Percentiles rank a stretch among this genome's conserved stretches.
Evolutionary conservation across 2,113 vertebrate species (phyloP).

Genomic region (Xiphophorus hellerii): DNA sequence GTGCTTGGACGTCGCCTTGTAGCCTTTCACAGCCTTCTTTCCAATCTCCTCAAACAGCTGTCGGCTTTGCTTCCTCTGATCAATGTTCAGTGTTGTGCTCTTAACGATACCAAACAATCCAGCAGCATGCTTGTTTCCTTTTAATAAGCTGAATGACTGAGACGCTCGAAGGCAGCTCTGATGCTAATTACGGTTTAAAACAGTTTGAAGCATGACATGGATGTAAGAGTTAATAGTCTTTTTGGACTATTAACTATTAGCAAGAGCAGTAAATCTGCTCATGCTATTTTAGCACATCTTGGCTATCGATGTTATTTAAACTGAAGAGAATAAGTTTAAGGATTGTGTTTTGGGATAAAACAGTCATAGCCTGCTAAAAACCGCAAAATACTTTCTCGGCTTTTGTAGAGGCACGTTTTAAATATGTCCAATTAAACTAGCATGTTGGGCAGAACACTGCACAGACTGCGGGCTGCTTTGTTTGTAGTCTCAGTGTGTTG

Average conservation of each 20-base stretch:
- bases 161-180: too few species aligned
- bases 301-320: neutral
- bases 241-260: neutral
- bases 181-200: neutral
- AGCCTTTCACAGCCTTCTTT: too few species aligned
- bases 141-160: too few species aligned
- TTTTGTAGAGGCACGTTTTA: conserved; percentile 43
- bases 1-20: too few species aligned
- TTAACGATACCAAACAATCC: too few species aligned
- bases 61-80: too few species aligned
- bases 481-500: conserved; percentile 68
- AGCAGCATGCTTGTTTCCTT: too few species aligned
- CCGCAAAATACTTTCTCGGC: conserved; percentile 13
- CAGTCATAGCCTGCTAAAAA: conserved; percentile 24
- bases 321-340: neutral
- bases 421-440: conserved; percentile 42
- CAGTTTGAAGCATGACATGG: neutral
- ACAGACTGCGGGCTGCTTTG: conserved; percentile 67
- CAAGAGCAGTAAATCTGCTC: neutral
- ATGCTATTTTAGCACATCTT: neutral
- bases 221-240: neutral
- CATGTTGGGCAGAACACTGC: conserved; percentile 38
- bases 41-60: too few species aligned
- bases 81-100: too few species aligned
- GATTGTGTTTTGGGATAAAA: conserved; percentile 31